phyloP scores from a whole-genome alignment of 2,888 invertebrate species.

The Dryomyza anilis region DNA sequence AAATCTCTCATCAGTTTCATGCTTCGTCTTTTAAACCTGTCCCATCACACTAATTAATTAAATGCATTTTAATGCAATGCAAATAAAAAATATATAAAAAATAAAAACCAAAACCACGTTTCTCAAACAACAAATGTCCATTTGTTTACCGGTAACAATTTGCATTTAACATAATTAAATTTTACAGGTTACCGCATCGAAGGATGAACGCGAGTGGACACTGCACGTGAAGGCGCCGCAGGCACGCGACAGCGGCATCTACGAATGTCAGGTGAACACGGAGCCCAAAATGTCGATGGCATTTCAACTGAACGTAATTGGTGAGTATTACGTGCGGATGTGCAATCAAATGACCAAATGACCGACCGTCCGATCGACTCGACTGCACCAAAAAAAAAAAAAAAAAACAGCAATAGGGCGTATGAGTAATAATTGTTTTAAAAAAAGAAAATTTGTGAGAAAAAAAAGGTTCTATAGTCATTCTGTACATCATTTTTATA shows the following conservation, averaged over 20 bases:
- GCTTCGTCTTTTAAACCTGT: no score
- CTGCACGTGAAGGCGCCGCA: conserved; percentile 86
- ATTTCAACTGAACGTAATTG: conserved; percentile 82
- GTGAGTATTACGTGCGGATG: no score
- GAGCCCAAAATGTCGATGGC: conserved; percentile 89
- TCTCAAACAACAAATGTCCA: not conserved
- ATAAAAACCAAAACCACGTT: not conserved
- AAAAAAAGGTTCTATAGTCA: no score
- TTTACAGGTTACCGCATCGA: conserved; percentile 60
- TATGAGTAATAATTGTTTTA: no score
- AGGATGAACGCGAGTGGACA: conserved; percentile 88
- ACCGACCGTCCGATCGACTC: not conserved
- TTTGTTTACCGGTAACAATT: no score
- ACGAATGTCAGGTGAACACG: conserved; percentile 70
- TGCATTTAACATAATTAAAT: not conserved
- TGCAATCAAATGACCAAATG: no score
- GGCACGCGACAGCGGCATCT: conserved; percentile 77
- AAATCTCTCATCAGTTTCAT: no score
- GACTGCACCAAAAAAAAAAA: no score
- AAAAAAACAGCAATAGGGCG: not conserved
- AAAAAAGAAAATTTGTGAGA: no score
- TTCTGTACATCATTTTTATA: no score
- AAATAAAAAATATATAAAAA: not conserved
- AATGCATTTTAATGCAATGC: conserved; percentile 1
- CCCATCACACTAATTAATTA: no score